phyloP scores from a whole-genome alignment of 2,888 invertebrate species.

The Geophilus truncorum region DNA sequence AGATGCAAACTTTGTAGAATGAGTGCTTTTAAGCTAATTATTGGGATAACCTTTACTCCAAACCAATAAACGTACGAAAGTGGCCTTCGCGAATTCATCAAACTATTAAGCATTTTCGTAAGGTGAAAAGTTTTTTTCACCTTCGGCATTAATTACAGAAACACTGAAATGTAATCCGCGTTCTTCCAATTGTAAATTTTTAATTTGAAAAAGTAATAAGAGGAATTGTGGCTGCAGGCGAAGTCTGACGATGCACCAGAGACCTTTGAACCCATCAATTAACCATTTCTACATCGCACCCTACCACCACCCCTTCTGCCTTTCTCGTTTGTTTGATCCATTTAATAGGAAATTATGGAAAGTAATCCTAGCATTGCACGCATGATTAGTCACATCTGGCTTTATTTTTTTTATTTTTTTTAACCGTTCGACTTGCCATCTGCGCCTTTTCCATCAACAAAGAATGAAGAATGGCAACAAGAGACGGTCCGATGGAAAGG shows the following conservation, averaged over 20 bases:
- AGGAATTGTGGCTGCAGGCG: background rate
- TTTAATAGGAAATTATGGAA: background rate
- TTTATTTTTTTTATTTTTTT: background rate
- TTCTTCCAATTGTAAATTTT: background rate
- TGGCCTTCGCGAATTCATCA: background rate
- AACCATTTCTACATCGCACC: background rate
- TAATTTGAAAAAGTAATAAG: background rate
- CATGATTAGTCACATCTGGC: background rate
- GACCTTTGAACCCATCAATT: background rate
- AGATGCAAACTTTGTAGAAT: no score
- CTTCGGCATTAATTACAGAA: background rate
- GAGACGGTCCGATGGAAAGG: background rate
- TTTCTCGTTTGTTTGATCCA: background rate
- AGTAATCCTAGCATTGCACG: background rate
- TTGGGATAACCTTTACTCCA: no score
- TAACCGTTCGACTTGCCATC: background rate
- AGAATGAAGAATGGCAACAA: background rate
- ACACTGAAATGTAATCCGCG: background rate
- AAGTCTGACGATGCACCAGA: background rate
- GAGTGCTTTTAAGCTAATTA: no score
- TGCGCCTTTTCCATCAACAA: background rate
- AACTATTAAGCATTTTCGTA: background rate
- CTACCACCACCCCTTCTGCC: background rate
- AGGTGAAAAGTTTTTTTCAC: background rate
- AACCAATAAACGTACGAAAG: no score